These are phyloP conservation scores for Phrynocephalus forsythii DNA, from an alignment of 2,797 vertebrate genomes.

Conservation along the genomic window DNA sequence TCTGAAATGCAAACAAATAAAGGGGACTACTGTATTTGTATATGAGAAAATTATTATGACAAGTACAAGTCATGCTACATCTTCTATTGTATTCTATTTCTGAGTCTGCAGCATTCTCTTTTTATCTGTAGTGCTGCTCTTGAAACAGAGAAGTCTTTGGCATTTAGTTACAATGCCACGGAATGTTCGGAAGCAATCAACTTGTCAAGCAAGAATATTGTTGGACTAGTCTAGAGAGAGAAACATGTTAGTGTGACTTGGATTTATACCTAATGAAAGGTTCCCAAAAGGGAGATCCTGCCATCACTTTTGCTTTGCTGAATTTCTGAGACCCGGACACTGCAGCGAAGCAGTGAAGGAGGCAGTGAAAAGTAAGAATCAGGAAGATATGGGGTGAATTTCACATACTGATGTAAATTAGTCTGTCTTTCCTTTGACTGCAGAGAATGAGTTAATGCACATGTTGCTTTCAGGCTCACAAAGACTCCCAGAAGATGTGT, in stretches of 20 bases:
- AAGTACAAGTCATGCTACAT: neutral
- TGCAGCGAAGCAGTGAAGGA: neutral
- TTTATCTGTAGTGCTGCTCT: neutral
- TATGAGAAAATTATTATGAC: neutral
- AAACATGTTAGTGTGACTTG: neutral
- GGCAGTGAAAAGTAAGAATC: neutral
- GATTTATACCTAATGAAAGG: neutral
- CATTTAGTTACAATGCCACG: neutral
- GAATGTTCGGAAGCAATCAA: neutral
- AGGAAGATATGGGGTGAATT: neutral
- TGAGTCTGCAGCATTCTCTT: neutral
- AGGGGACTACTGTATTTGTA: neutral
- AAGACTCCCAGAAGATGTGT: neutral
- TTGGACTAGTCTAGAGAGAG: neutral
- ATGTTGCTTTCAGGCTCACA: neutral
- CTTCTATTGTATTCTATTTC: neutral
- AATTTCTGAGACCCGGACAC: neutral
- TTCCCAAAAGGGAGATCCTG: neutral
- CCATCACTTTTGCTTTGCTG: neutral
- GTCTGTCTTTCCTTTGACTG: neutral
- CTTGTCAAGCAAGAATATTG: neutral
- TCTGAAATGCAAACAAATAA: neutral
- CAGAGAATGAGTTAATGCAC: neutral
- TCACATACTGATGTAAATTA: neutral
- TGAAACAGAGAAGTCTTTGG: neutral